Conservation (phyloP, 1,140 invertebrate genomes). For the Megalopta genalis region DNA sequence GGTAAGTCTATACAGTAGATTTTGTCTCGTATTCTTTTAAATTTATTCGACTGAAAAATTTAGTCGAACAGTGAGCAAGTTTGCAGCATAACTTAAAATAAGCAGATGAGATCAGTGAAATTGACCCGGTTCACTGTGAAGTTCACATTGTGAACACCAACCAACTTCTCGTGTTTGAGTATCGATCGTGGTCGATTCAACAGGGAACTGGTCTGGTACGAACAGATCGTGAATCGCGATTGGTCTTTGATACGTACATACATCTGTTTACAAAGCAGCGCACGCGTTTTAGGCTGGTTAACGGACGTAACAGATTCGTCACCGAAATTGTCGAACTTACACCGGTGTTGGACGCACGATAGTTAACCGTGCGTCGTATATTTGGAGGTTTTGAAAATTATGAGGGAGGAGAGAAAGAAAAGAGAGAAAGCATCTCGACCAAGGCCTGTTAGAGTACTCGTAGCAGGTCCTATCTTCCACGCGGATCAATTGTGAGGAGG, state of each 20-base stretch:
- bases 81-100: too few species aligned
- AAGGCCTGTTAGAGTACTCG: too few species aligned
- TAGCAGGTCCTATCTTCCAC: too few species aligned
- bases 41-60: too few species aligned
- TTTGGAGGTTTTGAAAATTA: too few species aligned
- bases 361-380: not conserved
- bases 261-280: conserved; percentile 33
- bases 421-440: too few species aligned
- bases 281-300: conserved; percentile 30
- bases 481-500: too few species aligned
- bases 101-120: not conserved
- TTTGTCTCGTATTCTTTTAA: too few species aligned
- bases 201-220: not conserved
- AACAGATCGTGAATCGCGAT: not conserved
- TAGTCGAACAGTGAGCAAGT: too few species aligned
- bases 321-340: conserved; percentile 21
- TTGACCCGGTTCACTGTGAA: not conserved
- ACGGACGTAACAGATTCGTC: conserved; percentile 29
- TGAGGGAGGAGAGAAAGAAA: too few species aligned
- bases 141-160: not conserved
- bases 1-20: too few species aligned
- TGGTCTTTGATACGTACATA: not conserved
- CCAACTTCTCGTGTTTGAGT: conserved; percentile 29
- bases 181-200: conserved; percentile 34
- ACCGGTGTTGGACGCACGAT: not conserved